phyloP scores from a whole-genome alignment of 2,797 vertebrate species.

The Lophotriccus pileatus region DNA sequence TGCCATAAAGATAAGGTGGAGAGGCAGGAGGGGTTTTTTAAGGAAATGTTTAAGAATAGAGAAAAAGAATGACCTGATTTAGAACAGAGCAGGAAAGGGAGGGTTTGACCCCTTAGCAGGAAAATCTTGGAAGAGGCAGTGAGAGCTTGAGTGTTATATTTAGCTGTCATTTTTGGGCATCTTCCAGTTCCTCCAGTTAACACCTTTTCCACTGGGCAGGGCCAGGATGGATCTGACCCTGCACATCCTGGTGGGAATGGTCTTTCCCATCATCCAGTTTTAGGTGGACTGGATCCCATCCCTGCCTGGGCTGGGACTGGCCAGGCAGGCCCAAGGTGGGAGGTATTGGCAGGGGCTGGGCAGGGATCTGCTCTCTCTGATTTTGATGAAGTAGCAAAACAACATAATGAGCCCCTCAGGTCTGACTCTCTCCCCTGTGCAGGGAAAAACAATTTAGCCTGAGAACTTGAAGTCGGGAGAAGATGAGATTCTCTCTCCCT shows the following conservation, averaged over 20 bases:
- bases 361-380: not conserved
- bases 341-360: not conserved
- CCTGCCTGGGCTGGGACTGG: not conserved
- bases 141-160: not conserved
- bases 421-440: not conserved
- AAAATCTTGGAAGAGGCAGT: not conserved
- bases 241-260: not conserved
- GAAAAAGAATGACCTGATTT: not conserved
- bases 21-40: not conserved
- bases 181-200: constrained; percentile 23
- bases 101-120: not conserved
- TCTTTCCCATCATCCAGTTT: not conserved
- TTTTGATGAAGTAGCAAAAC: not conserved
- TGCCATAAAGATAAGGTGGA: not conserved
- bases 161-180: not conserved
- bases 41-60: not conserved
- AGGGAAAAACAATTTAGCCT: not conserved
- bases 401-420: not conserved
- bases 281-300: not conserved
- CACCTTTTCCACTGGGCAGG: not conserved
- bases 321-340: not conserved
- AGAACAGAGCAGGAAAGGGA: not conserved
- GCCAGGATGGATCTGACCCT: not conserved
- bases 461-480: not conserved
- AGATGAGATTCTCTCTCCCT: not conserved